A percentile compares a stretch with the other conserved stretches of the same genome.
Evolutionary conservation across 2,888 invertebrate species (phyloP).

Genomic region (Pseudococcus jackbeardsleyi): DNA sequence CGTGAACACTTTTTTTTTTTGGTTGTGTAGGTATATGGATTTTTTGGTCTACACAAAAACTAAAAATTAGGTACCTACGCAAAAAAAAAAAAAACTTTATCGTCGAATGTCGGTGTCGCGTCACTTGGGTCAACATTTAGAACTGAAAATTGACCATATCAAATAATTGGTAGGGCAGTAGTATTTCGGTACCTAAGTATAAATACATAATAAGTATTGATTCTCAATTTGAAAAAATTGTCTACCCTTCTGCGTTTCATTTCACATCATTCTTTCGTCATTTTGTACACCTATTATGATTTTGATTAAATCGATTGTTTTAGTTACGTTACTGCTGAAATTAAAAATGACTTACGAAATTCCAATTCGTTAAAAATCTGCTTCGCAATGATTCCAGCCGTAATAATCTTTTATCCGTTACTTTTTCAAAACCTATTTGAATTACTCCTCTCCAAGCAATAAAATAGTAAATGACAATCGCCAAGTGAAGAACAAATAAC

Average conservation of each 20-base stretch:
- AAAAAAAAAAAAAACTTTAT: not conserved
- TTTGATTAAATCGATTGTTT: not conserved
- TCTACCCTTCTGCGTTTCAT: not conserved
- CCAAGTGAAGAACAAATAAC: slow-evolving; percentile 58
- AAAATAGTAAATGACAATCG: slow-evolving; percentile 60
- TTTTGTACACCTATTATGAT: not conserved
- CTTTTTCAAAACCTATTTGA: not conserved
- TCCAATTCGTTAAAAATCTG: slow-evolving; percentile 73
- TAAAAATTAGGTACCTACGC: not conserved
- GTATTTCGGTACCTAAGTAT: not conserved
- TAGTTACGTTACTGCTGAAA: not conserved
- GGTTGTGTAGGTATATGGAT: no score
- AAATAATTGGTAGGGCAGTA: not conserved
- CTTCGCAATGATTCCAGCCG: slow-evolving; percentile 28
- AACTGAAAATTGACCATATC: not conserved
- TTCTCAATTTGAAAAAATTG: not conserved
- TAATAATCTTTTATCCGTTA: slow-evolving; percentile 24
- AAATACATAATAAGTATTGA: no score
- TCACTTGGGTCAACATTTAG: not conserved
- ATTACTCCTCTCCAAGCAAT: slow-evolving; percentile 63
- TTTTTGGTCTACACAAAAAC: not conserved
- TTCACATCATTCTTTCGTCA: not conserved
- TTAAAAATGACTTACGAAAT: slow-evolving; percentile 71
- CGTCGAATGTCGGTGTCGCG: not conserved
- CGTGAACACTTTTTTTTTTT: no score